Conservation (phyloP, 1,140 invertebrate species). For the Camponotus floridanus region DNA sequence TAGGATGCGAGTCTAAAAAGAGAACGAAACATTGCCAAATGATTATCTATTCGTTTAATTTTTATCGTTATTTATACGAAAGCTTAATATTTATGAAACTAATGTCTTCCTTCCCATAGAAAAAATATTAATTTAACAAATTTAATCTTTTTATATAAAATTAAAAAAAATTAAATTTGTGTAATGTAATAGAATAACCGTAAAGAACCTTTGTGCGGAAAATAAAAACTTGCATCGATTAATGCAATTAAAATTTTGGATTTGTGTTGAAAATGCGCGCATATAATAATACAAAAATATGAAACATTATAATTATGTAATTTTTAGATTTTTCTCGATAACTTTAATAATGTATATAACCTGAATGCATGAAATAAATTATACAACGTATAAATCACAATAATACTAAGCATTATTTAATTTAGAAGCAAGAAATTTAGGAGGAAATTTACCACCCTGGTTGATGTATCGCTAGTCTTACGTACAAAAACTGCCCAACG, state of each 20-base stretch:
- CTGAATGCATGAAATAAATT: not conserved
- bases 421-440: conserved; percentile 41
- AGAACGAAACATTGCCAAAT: not conserved
- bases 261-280: not conserved
- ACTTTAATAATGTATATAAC: not conserved
- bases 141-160: not conserved
- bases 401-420: conserved; percentile 24
- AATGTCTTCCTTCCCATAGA: not conserved
- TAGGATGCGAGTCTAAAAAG: not conserved
- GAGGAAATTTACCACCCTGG: conserved; percentile 25
- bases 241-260: not conserved
- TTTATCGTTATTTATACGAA: not conserved
- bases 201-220: too few relatives aligned
- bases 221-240: not conserved
- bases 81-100: not conserved
- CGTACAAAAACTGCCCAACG: conserved; percentile 48
- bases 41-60: not conserved
- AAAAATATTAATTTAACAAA: not conserved
- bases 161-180: not conserved
- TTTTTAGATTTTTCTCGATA: not conserved
- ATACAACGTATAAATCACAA: not conserved
- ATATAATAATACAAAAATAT: not conserved
- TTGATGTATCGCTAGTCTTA: conserved; percentile 49
- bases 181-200: not conserved
- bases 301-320: not conserved